phyloP scores from a whole-genome alignment of 1,140 invertebrate genomes.

The Temnothorax curvispinosus region DNA sequence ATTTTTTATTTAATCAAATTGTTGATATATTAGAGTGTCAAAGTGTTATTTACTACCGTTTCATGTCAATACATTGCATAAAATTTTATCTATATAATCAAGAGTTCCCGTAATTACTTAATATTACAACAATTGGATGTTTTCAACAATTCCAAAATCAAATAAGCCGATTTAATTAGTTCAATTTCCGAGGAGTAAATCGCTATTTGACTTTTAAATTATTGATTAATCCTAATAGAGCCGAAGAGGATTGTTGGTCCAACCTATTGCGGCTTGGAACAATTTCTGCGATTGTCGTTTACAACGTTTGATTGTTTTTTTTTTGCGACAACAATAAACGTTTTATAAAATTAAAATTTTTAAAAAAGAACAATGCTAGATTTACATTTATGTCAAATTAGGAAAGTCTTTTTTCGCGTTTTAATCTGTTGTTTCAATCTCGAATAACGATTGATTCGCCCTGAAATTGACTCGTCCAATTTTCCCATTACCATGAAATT shows the following conservation, averaged over 20 bases:
- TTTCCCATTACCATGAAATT: background rate
- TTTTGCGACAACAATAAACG: background rate
- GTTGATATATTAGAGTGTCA: background rate
- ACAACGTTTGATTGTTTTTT: background rate
- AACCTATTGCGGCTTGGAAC: no score
- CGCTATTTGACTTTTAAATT: conserved; percentile 5
- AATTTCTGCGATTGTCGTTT: background rate
- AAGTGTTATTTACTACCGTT: background rate
- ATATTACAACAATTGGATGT: background rate
- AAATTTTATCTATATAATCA: background rate
- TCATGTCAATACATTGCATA: conserved; percentile 16
- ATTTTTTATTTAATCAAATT: background rate
- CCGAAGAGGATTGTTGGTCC: background rate
- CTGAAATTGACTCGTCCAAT: background rate
- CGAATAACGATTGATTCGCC: background rate
- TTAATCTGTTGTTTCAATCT: background rate
- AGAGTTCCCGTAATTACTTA: background rate
- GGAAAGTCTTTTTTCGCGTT: background rate
- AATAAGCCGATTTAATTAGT: background rate
- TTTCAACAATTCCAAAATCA: background rate
- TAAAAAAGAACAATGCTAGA: background rate
- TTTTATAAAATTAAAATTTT: background rate
- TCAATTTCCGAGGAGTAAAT: background rate
- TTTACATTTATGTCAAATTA: background rate
- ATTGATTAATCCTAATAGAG: background rate